Base-by-base conservation (phyloP, 2,888 invertebrate genomes). In the Apodemia hepburni region DNA sequence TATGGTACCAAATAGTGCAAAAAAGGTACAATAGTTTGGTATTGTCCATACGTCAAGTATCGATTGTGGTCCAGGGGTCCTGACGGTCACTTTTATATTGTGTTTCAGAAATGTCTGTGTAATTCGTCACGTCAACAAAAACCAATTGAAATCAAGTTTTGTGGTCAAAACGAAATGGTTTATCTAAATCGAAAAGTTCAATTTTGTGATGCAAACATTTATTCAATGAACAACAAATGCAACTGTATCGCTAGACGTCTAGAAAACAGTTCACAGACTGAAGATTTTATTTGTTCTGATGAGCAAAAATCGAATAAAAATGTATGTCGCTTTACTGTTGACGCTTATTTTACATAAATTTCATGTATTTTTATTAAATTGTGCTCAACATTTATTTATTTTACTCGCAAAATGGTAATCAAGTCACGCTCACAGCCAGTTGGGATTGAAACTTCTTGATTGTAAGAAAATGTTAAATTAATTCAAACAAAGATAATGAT, bases 241-340 rank as follows among this genome's bases (percentile, higher is more conserved):
- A 47, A 17, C 45, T 47, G 45, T 54, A 27, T 54, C 18, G 22
- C 27, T 1, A 54, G 27, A 54, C 18, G 38, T 15, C n/a, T n/a
- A 12, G 61, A 61, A 57, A 42, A 42, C n/a, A 57, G 35, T 27
- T 61, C 38, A 18, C 54, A 57, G n/a, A 61, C 54, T n/a, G 54
- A 42, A 38, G 61, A 61, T 42, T 54, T 22, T 27, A 54, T 22
- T 54, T 54, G 54, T 12, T 38, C 33, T 38, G 54, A 54, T 1
- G 54, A 61, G 15, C 42, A 42, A 3, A 42, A 42, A n/a, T 57
- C 38, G 15, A n/a, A 54, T 22, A 61, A 61, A 59, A 59, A 62
- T 59, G 58, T 62, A 15, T 59, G 62, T 33, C 61, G 61, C 0
- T 61, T 57, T 27, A 61, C 61, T 9, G 61, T 61, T 57, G 61